Evolutionary conservation across 2,113 vertebrate species (phyloP), one percentile per base, ranked within the genome.

Genomic region (Pangasianodon gigas): DNA sequence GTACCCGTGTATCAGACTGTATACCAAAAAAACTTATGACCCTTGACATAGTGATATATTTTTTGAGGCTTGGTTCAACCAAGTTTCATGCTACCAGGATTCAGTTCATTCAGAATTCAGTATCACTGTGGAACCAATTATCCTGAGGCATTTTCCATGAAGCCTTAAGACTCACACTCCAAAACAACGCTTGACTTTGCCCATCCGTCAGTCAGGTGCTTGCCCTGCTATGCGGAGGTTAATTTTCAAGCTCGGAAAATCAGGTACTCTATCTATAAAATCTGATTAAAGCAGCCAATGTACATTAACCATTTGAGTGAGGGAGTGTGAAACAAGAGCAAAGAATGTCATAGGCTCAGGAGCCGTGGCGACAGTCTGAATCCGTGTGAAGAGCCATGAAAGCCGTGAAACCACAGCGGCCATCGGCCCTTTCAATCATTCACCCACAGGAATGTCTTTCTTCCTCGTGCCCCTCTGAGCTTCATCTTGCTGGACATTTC

Each of bases 151-250:
- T 84, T 91, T 84, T 77, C 71, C 90, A 87, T 18, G 79, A 91
- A 89, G 74, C 85, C 58, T 84, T 86, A 52, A 79, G 67, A 69
- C 62, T 89, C 88, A 83, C 71, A 86, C 84, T 87, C 75, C 89
- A 91, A 92, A 92, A 92, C 89, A 91, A 88, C 80, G 48, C 88
- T 93, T 92, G 91, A 93, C 93, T 93, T 93, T 93, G 91, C 90
- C 92, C 91, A 92, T 93, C 77, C 19, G 81, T 91, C 54, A 67
- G 91, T 92, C 90, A 91, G 89, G 88, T 91, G 90, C 85, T 92
- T 56, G 54, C 60, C 84, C 54, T 65, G 89, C 79, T 90, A 91
- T 88, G 88, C 67, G 71, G 75, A 90, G 82, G 93, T 93, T 93
- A 92, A 93, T 93, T 91, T 92, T 93, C 92, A 93, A 93, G 79